These are phyloP conservation scores for Drosophila fungiperda DNA, from an alignment of 2,888 invertebrate genomes.

Conservation along the genomic window DNA sequence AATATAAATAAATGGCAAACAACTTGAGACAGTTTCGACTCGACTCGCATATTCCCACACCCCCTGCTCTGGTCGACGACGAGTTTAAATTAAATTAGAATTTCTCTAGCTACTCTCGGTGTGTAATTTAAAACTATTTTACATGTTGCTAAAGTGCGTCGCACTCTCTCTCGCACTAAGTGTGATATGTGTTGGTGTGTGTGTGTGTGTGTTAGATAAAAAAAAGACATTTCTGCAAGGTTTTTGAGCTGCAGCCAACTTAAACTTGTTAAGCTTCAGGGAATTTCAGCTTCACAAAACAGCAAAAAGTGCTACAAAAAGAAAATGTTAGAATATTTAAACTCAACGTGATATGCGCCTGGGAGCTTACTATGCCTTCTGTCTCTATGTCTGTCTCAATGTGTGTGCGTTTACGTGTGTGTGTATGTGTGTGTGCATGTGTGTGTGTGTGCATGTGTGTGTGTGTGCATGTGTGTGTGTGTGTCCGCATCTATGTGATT, in stretches of 20 bases:
- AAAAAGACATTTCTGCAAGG: constrained; percentile 53
- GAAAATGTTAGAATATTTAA: constrained; percentile 70
- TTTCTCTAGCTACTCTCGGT: constrained; percentile 62
- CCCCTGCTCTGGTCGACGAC: constrained; percentile 12
- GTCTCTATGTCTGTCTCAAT: constrained; percentile 30
- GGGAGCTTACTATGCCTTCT: constrained; percentile 74
- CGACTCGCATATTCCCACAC: neutral
- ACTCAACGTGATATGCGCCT: constrained; percentile 77
- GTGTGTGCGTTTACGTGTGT: constrained; percentile 15
- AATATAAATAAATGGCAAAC: constrained; percentile 77
- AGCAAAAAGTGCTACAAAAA: constrained; percentile 47
- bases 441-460: constrained; percentile 13
- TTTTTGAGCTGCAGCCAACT: constrained; percentile 71
- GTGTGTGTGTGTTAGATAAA: constrained; percentile 37
- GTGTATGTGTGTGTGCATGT: constrained; percentile 14
- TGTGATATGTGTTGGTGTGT: constrained; percentile 11
- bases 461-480: constrained; percentile 19
- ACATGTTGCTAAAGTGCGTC: constrained; percentile 67
- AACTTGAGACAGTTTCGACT: constrained; percentile 66
- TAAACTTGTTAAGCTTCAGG: constrained; percentile 79
- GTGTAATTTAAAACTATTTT: constrained; percentile 78
- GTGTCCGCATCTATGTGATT: constrained; percentile 62
- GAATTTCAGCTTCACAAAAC: constrained; percentile 67
- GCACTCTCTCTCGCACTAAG: constrained; percentile 20
- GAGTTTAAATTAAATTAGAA: constrained; percentile 75